Evolutionary conservation across 2,797 vertebrate genomes (phyloP), one percentile per base, ranked within the genome.

Genomic region (Sebastes taczanowskii): DNA sequence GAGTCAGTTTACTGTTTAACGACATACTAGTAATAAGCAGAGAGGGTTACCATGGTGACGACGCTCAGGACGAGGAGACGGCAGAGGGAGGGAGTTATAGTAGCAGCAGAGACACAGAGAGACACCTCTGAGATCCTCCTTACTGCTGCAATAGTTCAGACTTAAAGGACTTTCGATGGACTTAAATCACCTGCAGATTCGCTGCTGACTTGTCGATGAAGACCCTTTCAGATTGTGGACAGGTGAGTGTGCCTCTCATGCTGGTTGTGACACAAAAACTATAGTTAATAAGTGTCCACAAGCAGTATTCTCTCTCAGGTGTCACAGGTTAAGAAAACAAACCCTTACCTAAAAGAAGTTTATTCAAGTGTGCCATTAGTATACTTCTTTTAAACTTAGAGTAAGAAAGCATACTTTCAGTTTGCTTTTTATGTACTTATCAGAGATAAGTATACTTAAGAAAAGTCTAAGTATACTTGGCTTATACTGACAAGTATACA

Each of bases 31-130:
- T 8, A 71, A n/a, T 2, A 49, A 10, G 5, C 52, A 1, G 18
- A 20, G 9, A 27, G 2, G 53, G 88, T 87, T 87, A 38, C 83
- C 83, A 74, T 53, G 88, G 89, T 14, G 85, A 80, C 69, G 86
- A 85, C 89, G 88, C 86, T 30, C 38, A n/a, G 56, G 70, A 60
- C 56, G 79, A 63, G 53, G 46, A 76, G 75, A 53, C 18, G 16
- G n/a, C 46, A n/a, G 46, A 52, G 20, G 22, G 62, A 55, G 23
- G 2, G 16, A 11, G 34, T 4, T 9, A 38, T 6, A 71, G 35
- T 16, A 67, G 22, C 16, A 67, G 42, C 5, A 76, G 22, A 35
- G 3, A 49, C 16, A 20, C 46, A 49, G 46, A 49, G 46, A 20
- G 42, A 46, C 14, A 46, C 42, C 42, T 46, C 42, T 42, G 38